Evolutionary conservation across 2,113 vertebrate species (phyloP).

Genomic region (Okapia johnstoni): DNA sequence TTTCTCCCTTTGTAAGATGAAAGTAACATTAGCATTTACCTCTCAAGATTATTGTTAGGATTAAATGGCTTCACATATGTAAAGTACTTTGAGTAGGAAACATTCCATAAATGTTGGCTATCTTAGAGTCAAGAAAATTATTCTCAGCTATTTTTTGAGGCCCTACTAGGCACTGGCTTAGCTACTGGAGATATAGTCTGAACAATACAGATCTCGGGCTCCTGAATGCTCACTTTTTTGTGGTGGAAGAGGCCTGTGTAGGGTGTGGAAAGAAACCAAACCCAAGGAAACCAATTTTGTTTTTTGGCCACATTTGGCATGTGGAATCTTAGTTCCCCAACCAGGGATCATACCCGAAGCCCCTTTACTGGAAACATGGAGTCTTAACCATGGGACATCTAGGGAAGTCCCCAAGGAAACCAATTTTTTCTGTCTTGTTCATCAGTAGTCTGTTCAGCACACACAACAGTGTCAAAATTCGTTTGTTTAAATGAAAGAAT

Average conservation of each 20-base stretch:
- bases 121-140: background rate
- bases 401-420: background rate
- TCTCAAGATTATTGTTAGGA: background rate
- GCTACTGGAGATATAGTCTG: background rate
- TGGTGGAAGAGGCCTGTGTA: background rate
- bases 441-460: background rate
- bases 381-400: background rate
- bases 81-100: background rate
- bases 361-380: background rate
- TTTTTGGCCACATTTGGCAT: background rate
- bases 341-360: background rate
- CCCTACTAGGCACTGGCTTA: background rate
- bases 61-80: background rate
- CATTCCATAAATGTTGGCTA: background rate
- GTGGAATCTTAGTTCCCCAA: background rate
- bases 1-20: background rate
- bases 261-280: background rate
- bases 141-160: background rate
- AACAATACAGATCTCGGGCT: background rate
- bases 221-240: background rate
- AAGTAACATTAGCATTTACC: background rate
- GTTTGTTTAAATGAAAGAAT: background rate
- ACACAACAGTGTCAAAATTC: background rate
- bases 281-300: background rate
- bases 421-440: background rate